These are phyloP conservation scores for Asobara japonica DNA, from an alignment of 1,140 invertebrate genomes.

Conservation along the genomic window DNA sequence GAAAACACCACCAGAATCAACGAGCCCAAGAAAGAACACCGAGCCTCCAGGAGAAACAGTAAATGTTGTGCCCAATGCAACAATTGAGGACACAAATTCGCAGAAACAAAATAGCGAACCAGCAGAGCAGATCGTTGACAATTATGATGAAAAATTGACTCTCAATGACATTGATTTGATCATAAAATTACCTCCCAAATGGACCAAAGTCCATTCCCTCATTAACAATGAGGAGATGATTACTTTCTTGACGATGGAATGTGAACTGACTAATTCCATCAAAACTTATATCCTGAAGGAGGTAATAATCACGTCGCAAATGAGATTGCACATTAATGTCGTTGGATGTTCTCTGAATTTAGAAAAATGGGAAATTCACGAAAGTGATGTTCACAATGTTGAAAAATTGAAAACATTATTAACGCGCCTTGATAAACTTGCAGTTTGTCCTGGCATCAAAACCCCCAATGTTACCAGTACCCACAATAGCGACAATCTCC, in stretches of 20 bases:
- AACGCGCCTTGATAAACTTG: not conserved
- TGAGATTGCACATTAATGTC: not conserved
- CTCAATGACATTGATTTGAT: not conserved
- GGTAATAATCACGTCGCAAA: not conserved
- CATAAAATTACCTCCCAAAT: not conserved
- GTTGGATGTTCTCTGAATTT: not conserved
- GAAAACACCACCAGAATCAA: no score
- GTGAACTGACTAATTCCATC: not conserved
- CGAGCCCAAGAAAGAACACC: not conserved
- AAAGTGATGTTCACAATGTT: not conserved
- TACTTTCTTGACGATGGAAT: not conserved
- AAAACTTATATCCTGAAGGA: not conserved
- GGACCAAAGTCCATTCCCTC: not conserved
- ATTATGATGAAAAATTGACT: not conserved
- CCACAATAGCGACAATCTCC: not conserved
- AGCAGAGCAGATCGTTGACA: not conserved
- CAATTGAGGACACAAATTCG: not conserved
- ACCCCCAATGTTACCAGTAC: not conserved
- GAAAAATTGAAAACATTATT: not conserved
- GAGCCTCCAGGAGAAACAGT: no score
- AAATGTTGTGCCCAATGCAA: no score
- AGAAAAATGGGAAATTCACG: not conserved
- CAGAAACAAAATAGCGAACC: not conserved
- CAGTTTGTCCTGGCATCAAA: not conserved
- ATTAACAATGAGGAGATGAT: not conserved